Evolutionary conservation across 1,140 invertebrate species (phyloP).

Genomic region (Camponotus pennsylvanicus): DNA sequence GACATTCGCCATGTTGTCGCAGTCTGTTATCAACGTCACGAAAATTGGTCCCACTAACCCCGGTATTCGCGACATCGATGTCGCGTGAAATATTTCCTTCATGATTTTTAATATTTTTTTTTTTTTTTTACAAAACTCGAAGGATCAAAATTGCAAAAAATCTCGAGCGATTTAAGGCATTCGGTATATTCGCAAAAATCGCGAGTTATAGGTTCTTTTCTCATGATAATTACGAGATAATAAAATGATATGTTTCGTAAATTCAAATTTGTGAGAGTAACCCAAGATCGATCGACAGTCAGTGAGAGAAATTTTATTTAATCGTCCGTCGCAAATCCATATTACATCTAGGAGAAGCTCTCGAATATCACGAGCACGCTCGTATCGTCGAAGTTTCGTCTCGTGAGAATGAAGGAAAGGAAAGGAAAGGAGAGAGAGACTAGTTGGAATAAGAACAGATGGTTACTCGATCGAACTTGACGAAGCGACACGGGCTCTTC

Average conservation of each 20-base stretch:
- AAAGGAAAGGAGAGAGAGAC: neutral
- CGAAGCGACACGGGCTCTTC: neutral
- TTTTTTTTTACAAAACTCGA: no score
- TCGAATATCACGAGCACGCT: neutral
- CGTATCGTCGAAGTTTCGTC: constrained; percentile 34
- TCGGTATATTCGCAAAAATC: neutral
- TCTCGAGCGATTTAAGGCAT: neutral
- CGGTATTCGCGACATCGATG: neutral
- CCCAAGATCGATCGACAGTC: neutral
- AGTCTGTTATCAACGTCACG: constrained; percentile 29
- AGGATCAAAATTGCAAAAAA: neutral
- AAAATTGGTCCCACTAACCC: neutral
- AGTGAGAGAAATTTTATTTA: constrained; percentile 47
- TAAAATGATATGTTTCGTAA: neutral
- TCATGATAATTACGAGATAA: neutral
- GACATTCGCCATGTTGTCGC: constrained; percentile 36
- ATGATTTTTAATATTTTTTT: neutral
- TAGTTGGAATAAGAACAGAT: neutral
- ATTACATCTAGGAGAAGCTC: constrained; percentile 32
- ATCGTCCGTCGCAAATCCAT: constrained; percentile 40
- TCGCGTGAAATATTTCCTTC: neutral
- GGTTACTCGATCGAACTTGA: constrained; percentile 32
- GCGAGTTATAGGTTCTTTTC: neutral
- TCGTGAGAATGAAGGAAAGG: constrained; percentile 7
- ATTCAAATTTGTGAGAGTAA: constrained; percentile 1